Base-by-base conservation (phyloP, 2,888 invertebrate species). In the Ichneumoninae sp. region DNA sequence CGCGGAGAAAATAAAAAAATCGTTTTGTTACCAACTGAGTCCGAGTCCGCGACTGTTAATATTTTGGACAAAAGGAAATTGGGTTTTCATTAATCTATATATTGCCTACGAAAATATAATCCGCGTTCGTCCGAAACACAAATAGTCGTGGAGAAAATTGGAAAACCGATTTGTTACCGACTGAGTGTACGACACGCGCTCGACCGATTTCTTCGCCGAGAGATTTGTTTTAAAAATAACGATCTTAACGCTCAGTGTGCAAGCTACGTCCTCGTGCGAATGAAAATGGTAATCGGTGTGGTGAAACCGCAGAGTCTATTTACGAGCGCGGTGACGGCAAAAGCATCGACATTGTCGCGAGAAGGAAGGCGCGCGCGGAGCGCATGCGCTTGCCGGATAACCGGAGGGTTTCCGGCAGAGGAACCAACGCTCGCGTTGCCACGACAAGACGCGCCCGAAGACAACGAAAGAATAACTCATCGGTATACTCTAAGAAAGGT, bases 281-380 rank as follows among this genome's bases (percentile, higher is more conserved):
- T 54, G 85, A 89, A 86, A 88, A 90, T 88, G 90, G 87, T 36
- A 89, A 87, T 81, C 60, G 74, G 75, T 75, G 80, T 8, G 79
- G 82, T 63, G 69, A 81, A 65, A 36, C 81, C 57, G 26, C 60
- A 36, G 57, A 33, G 50, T 83, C 69, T 57, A 85, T 63, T 85
- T 88, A 88, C 73, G 89, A 88, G 40, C 83, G 87, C 33, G 88
- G 90, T 66, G 91, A 90, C 73, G 82, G 69, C 63, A 78, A 87
- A 73, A 82, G 80, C 71, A 69, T 86, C 80, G 78, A 81, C 76
- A 83, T 83, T 83, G 82, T 87, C 81, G 65, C 82, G n/a, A 69
- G 70, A 78, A 83, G 65, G 71, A 85, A 85, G 75, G 30, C 81
- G 63, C 54, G 73, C 52, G 73, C 63, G 22, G 60, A 52, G 54